A percentile compares a stretch with the other conserved stretches of the same genome.
Evolutionary conservation across 2,888 invertebrate genomes (phyloP).

Genomic region (Polyommatus iphigenia): DNA sequence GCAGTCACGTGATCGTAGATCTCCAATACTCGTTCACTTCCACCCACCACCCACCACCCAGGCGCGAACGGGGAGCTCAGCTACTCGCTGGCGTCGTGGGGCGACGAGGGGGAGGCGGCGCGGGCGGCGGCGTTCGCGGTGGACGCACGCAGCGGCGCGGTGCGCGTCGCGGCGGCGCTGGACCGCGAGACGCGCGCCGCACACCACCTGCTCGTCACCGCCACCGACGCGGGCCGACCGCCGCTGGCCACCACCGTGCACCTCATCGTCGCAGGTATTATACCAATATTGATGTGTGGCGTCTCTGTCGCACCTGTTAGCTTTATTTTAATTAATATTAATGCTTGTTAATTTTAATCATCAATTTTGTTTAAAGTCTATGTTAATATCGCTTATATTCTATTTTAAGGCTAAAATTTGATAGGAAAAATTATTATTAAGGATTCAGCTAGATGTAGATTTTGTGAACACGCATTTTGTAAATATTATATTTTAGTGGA

Average conservation of each 20-base stretch:
- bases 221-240: conserved; percentile 92
- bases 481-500: no score
- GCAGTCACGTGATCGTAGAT: no score
- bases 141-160: conserved; percentile 86
- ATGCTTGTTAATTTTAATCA: no score
- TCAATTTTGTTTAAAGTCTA: no score
- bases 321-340: no score
- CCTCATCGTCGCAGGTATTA: conserved; percentile 87
- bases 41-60: conserved; percentile 44
- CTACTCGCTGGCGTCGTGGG: conserved; percentile 82
- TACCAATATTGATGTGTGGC: no score
- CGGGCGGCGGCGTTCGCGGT: conserved; percentile 87
- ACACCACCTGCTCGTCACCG: conserved; percentile 90
- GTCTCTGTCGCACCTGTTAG: no score
- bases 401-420: no score
- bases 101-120: conserved; percentile 54
- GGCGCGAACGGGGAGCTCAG: conserved; percentile 83
- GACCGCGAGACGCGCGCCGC: conserved; percentile 88
- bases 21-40: background rate
- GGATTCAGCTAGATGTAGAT: no score
- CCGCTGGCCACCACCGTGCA: conserved; percentile 89
- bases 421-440: no score
- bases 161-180: conserved; percentile 88
- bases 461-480: no score
- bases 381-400: no score